Base-by-base conservation (phyloP, 1,140 invertebrate genomes). In the Popillia japonica region DNA sequence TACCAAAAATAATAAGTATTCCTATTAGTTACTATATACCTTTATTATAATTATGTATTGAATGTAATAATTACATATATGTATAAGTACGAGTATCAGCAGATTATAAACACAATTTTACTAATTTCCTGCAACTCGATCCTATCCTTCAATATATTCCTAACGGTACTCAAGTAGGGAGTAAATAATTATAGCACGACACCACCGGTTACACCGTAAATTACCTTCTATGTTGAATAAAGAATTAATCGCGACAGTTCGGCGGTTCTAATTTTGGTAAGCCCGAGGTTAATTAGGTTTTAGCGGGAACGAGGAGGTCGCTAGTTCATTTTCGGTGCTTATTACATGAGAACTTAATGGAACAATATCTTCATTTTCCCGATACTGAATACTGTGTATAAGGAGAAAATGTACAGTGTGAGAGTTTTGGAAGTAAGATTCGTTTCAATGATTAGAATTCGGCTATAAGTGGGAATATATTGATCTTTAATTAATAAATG, bases 221-320 rank as follows among this genome's bases (percentile, higher is more conserved):
- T 68, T 68, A 27, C 22, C 23, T 27, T 9, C 61, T 34, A 17
- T 22, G 22, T 27, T 68, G 61, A 68, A 68, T 68, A 27, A 68
- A 68, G 61, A 68, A 68, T 27, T 68, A 68, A 68, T 34, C 61
- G 61, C 27, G 61, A 23, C 61, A 68, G 61, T 68, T 68, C 61
- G 61, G 22, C 14, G 61, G 22, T 22, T 17, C 61, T 68, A 68
- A 68, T 68, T 68, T 68, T 68, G 61, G 27, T 68, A 68, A 68
- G 27, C 61, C 22, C 22, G 61, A 34, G 61, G 61, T 68, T 68
- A 68, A 68, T 68, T 68, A 68, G 61, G 61, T 34, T 34, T 14
- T 3, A 34, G 22, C 61, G 61, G 61, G 61, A 27, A 9, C 20
- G 27, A 27, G 27, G 11, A 68, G 61, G 61, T 17, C 22, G 0